Evolutionary conservation across 2,113 vertebrate genomes (phyloP), one percentile per base, ranked within the genome.

Genomic region (Ascaphus truei): DNA sequence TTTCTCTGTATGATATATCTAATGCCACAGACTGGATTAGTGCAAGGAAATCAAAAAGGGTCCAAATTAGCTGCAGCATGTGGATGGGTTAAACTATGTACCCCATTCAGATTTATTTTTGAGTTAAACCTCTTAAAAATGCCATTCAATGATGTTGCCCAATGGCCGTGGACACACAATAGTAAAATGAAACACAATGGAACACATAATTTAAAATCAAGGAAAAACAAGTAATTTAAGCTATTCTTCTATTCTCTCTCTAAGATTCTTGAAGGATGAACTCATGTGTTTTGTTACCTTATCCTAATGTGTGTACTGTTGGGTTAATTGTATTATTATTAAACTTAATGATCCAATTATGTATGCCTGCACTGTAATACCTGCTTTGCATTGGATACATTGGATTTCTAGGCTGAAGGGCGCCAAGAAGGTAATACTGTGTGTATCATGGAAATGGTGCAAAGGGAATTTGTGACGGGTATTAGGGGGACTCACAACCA

Each of bases 161-260:
- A 71, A 39, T 71, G 47, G 23, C 12, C 10, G 13, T 13, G 5
- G 23, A n/a, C 26, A 41, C 60, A 71, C 67, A 71, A 71, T 71
- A 39, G 57, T 60, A 52, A 71, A 60, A 61, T 71, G 15, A 61
- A 59, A 52, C 67, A 71, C 67, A 71, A 71, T 61, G 20, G 56
- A 71, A 71, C 67, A 71, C 67, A 68, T 68, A 51, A 71, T 71
- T 71, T 71, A 39, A 68, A 71, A 71, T 71, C 45, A 71, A 60
- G 43, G 45, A 51, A 71, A 71, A 61, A 18, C 45, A 61, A 29
- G 67, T 61, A 60, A 71, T 52, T 61, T 57, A 52, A 60, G 50
- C 34, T 58, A 71, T 30, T 50, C 18, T 61, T 71, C n/a, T 59
- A 60, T 61, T 61, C 45, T 39, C 52, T 27, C n/a, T 26, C 20